Conservation (phyloP, 2,888 invertebrate species). For the Oscheius onirici region DNA sequence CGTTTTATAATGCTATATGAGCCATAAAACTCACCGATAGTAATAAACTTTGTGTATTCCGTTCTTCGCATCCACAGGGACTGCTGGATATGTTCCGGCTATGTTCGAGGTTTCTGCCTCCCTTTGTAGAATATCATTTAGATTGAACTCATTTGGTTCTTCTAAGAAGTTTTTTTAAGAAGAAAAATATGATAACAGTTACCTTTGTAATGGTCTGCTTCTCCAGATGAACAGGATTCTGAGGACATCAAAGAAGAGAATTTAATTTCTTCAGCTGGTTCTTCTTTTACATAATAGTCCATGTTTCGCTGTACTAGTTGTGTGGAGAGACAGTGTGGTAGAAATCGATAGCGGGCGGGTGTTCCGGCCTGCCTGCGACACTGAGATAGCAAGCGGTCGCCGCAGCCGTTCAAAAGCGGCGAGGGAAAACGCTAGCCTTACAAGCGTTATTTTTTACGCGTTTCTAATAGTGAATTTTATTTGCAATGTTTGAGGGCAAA, state of each 20-base stretch:
- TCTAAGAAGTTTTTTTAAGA: neutral
- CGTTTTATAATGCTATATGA: no score
- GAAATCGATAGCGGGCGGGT: slow-evolving; percentile 13
- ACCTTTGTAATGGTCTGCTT: neutral
- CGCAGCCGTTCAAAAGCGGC: no score
- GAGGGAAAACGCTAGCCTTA: no score
- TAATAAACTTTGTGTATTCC: slow-evolving; percentile 17
- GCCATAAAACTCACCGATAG: slow-evolving; percentile 1
- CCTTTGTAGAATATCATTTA: no score
- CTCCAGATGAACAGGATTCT: neutral
- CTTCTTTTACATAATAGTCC: neutral
- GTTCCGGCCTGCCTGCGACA: slow-evolving; percentile 1
- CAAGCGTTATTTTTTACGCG: no score
- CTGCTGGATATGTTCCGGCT: neutral
- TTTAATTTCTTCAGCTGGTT: neutral
- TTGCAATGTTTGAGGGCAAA: no score
- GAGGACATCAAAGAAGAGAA: neutral
- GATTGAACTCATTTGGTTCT: neutral
- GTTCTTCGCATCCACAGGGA: neutral
- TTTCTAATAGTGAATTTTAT: no score
- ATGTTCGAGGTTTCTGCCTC: no score
- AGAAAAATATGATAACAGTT: neutral
- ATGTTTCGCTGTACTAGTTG: no score
- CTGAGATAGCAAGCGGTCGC: no score
- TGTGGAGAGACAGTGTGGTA: no score